Evolutionary conservation across 2,113 vertebrate genomes (phyloP).

Genomic region (Pongo abelii): DNA sequence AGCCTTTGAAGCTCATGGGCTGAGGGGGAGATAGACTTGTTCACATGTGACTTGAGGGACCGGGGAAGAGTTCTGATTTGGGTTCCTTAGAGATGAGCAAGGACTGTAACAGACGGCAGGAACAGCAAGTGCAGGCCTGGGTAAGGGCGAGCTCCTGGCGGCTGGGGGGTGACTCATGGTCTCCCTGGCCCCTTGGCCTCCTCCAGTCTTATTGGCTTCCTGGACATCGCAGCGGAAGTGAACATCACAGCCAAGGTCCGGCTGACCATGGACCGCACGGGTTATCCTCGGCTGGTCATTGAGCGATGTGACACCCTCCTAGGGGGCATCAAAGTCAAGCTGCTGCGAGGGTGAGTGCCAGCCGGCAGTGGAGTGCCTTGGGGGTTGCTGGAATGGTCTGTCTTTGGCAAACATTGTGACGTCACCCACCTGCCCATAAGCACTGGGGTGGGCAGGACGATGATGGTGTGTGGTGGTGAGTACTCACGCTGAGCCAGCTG

Average conservation of each 20-base stretch:
- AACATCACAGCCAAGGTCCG: conserved; percentile 80
- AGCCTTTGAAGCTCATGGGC: background rate
- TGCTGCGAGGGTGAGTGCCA: conserved; percentile 78
- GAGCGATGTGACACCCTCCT: conserved; percentile 79
- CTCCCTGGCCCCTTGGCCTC: background rate
- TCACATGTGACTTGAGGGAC: background rate
- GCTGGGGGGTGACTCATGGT: fast-evolving
- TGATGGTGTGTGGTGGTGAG: background rate
- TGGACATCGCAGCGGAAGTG: conserved; percentile 78
- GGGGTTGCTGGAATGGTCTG: fast-evolving
- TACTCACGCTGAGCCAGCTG: background rate
- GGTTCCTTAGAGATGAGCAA: background rate
- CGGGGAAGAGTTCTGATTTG: background rate
- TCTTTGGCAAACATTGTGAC: background rate
- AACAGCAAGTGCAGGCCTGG: background rate
- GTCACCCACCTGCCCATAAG: background rate
- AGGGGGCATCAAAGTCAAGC: conserved; percentile 75
- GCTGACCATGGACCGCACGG: conserved; percentile 76
- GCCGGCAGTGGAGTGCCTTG: fast-evolving
- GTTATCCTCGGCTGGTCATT: conserved; percentile 77
- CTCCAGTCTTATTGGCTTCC: conserved; percentile 80
- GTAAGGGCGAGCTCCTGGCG: background rate
- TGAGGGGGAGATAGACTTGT: background rate
- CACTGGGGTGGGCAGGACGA: background rate
- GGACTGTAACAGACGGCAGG: background rate